These are phyloP conservation scores for Tridacna gigas DNA, from an alignment of 2,888 invertebrate genomes.

Conservation along the genomic window DNA sequence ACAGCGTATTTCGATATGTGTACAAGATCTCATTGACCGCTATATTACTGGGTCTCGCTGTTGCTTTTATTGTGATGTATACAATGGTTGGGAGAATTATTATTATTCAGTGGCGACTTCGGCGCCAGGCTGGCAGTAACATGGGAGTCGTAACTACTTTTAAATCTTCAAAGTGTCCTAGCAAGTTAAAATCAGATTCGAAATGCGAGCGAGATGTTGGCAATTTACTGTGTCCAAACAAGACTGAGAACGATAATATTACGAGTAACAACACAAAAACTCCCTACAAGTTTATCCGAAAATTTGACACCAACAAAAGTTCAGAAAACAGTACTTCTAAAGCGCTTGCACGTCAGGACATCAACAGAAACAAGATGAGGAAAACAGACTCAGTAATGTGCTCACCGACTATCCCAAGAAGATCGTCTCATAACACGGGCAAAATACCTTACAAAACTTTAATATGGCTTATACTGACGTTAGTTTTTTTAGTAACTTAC, in stretches of 20 bases:
- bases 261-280: neutral
- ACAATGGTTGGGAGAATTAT: conserved; percentile 46
- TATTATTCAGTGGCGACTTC: conserved; percentile 41
- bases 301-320: conserved; percentile 5
- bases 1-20: conserved; percentile 32
- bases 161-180: conserved; percentile 6
- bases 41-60: conserved; percentile 22
- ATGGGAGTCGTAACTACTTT: conserved; percentile 14
- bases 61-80: conserved; percentile 55
- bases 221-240: neutral
- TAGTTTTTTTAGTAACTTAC: conserved; percentile 48
- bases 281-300: neutral
- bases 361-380: neutral
- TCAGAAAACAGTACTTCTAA: conserved; percentile 11
- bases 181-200: neutral
- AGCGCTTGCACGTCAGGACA: neutral
- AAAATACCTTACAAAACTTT: conserved; percentile 50
- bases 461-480: conserved; percentile 54
- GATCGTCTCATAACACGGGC: conserved; percentile 21
- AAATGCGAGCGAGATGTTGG: neutral
- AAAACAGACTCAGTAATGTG: conserved; percentile 7
- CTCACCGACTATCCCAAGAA: conserved; percentile 10
- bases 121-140: conserved; percentile 29
- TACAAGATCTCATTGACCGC: conserved; percentile 46
- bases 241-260: neutral